Conservation (phyloP, 2,113 vertebrate genomes). For the Pituophis catenifer region DNA sequence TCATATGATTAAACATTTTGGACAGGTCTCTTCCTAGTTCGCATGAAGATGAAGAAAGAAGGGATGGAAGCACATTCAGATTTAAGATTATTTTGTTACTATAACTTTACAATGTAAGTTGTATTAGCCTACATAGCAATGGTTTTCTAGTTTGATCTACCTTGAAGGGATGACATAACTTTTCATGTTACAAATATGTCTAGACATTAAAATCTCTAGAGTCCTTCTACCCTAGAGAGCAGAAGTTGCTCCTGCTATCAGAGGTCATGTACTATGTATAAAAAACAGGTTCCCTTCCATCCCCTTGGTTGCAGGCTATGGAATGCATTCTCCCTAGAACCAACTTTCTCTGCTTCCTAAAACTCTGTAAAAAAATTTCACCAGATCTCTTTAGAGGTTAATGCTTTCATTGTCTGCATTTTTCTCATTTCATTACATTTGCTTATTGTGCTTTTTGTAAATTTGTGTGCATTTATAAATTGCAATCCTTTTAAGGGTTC, state of each 20-base stretch:
- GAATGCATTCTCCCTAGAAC: not conserved
- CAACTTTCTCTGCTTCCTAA: not conserved
- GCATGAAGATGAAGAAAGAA: not conserved
- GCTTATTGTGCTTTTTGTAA: not conserved
- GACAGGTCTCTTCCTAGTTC: not conserved
- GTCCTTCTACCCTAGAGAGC: not conserved
- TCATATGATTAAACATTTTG: not conserved
- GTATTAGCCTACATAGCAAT: not conserved
- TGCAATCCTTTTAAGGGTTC: not conserved
- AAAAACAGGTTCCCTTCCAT: not conserved
- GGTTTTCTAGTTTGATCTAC: not conserved
- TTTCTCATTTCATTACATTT: not conserved
- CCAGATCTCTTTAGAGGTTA: not conserved
- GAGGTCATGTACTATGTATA: not conserved
- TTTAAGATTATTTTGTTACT: not conserved
- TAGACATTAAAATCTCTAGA: not conserved
- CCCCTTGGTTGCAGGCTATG: not conserved
- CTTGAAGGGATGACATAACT: not conserved
- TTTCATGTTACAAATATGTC: not conserved
- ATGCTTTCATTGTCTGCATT: not conserved
- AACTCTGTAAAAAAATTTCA: not conserved
- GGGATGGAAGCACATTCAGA: not conserved
- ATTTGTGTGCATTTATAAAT: not conserved
- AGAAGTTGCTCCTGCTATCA: not conserved
- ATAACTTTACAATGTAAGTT: not conserved